A percentile compares a stretch with the other conserved stretches of the same genome.
phyloP scores from a whole-genome alignment of 2,113 vertebrate genomes.

The Theristicus caerulescens region DNA sequence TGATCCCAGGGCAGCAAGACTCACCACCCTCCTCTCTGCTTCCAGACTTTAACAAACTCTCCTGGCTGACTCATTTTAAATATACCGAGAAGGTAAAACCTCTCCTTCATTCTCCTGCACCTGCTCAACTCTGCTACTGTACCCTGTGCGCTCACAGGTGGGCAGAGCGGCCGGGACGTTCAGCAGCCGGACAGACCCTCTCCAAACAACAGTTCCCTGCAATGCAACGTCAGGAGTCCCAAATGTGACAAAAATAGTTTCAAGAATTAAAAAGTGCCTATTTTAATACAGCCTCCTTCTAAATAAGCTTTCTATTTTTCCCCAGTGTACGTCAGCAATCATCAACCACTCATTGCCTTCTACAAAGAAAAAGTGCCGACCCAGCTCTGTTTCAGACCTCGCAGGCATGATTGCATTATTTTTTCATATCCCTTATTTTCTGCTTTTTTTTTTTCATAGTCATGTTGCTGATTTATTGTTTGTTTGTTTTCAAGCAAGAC shows the following conservation, averaged over 20 bases:
- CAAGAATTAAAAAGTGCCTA: not conserved
- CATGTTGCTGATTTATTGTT: conserved; percentile 33
- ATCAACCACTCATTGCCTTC: not conserved
- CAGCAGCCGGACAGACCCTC: not conserved
- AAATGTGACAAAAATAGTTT: conserved; percentile 39
- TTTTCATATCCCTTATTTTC: not conserved
- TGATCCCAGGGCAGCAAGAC: not conserved
- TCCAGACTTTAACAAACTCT: not conserved
- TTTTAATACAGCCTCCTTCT: not conserved
- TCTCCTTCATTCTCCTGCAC: not conserved
- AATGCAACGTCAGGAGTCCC: not conserved
- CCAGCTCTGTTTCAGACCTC: not conserved
- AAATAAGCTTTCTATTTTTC: not conserved
- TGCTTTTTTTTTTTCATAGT: not conserved
- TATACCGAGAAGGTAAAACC: not conserved
- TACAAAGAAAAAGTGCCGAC: not conserved
- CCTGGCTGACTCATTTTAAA: not conserved
- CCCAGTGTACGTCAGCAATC: not conserved
- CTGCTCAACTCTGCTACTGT: not conserved
- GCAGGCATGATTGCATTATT: not conserved
- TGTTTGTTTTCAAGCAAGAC: conserved; percentile 63
- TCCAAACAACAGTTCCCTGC: not conserved
- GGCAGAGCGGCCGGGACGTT: fast-evolving
- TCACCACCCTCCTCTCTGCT: not conserved
- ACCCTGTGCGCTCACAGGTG: fast-evolving